phyloP scores from a whole-genome alignment of 2,113 vertebrate genomes.

The Mastomys coucha region DNA sequence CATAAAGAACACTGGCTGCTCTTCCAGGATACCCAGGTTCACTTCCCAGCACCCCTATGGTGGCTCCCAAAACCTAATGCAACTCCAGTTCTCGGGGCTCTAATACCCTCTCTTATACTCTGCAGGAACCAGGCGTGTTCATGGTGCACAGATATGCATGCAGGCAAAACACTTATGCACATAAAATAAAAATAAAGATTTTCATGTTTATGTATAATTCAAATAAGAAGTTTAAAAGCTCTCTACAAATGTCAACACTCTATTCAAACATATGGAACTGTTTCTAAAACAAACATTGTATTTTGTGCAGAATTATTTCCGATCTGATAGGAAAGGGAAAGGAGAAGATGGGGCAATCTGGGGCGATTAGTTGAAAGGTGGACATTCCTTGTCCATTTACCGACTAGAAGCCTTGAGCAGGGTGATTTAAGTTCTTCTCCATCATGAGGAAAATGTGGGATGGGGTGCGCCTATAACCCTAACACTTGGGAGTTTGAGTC shows the following conservation, averaged over 20 bases:
- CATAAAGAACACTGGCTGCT: too few species aligned
- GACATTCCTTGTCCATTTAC: background rate
- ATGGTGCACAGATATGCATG: background rate
- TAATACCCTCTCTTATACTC: background rate
- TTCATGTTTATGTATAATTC: background rate
- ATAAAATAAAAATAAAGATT: background rate
- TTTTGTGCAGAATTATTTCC: constrained; percentile 20
- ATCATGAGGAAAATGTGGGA: background rate
- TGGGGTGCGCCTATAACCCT: background rate
- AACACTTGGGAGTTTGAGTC: background rate
- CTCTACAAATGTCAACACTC: constrained; percentile 18
- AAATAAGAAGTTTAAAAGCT: constrained; percentile 32
- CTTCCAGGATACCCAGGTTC: background rate
- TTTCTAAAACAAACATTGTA: constrained; percentile 3
- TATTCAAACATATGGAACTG: background rate
- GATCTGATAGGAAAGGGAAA: background rate
- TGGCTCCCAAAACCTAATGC: background rate
- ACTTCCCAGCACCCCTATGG: background rate
- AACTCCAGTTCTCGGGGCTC: background rate
- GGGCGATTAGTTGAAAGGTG: background rate
- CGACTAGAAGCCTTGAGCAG: background rate
- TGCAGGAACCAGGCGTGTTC: background rate
- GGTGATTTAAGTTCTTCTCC: constrained; percentile 45
- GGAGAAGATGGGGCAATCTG: background rate
- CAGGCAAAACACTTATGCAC: background rate